These are phyloP conservation scores for Andrena trimmerana DNA, from an alignment of 2,888 invertebrate species.

Conservation along the genomic window DNA sequence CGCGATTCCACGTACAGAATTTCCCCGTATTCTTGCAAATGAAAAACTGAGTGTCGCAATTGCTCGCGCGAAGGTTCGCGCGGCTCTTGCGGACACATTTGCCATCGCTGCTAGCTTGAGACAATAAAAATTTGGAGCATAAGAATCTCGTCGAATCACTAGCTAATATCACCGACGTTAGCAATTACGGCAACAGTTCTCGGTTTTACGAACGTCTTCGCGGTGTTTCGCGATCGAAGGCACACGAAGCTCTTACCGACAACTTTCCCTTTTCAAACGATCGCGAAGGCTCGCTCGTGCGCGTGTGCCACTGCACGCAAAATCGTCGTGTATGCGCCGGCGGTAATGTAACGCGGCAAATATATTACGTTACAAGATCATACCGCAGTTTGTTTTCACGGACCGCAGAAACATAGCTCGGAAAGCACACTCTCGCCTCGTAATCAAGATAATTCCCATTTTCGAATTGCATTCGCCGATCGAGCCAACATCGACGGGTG, in stretches of 20 bases:
- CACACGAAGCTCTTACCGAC: conserved; percentile 46
- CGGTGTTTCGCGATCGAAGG: conserved; percentile 24
- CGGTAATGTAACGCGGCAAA: conserved; percentile 47
- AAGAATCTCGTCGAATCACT: not conserved
- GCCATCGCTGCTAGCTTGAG: too few species aligned
- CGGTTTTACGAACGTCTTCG: conserved; percentile 34
- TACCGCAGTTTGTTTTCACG: conserved; percentile 42
- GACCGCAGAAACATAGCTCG: conserved; percentile 1
- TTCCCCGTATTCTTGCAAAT: not conserved
- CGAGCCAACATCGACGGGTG: not conserved
- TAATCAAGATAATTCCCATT: conserved; percentile 2
- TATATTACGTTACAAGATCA: conserved; percentile 57
- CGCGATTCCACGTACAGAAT: not conserved
- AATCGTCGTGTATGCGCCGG: conserved; percentile 34
- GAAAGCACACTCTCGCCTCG: conserved; percentile 3
- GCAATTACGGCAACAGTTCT: conserved; percentile 11
- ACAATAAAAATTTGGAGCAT: too few species aligned
- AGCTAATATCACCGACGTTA: not conserved
- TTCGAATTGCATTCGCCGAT: not conserved
- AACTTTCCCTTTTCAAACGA: conserved; percentile 71
- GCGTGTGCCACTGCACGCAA: conserved; percentile 37
- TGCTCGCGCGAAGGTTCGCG: not conserved
- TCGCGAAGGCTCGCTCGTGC: conserved; percentile 34
- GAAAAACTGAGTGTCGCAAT: not conserved
- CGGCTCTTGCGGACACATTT: too few species aligned